These are phyloP conservation scores for Notothenia rossii DNA, from an alignment of 2,113 vertebrate genomes.

Conservation along the genomic window DNA sequence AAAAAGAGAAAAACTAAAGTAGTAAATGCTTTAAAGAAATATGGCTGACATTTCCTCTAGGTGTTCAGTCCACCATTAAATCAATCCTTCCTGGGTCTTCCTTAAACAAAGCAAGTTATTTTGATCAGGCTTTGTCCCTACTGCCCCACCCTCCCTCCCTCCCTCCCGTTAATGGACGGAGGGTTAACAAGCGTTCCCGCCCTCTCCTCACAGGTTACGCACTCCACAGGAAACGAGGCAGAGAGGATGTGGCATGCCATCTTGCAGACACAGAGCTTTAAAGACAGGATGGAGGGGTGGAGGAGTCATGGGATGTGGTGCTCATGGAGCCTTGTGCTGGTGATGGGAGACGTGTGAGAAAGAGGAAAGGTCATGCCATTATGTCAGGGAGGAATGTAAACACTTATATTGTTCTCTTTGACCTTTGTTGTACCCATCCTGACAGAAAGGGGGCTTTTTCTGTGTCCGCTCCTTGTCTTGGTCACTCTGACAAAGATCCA, in stretches of 20 bases:
- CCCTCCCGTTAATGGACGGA: constrained; percentile 17
- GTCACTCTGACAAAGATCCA: not conserved
- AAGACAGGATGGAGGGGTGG: constrained; percentile 52
- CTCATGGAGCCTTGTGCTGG: constrained; percentile 17
- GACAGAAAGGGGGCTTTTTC: not conserved
- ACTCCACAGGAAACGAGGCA: constrained; percentile 74
- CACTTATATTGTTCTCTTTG: constrained; percentile 5
- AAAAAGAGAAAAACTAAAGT: not conserved
- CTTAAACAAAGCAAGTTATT: not conserved
- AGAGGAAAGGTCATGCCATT: constrained; percentile 10
- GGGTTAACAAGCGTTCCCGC: constrained; percentile 45
- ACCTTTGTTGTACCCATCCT: not conserved
- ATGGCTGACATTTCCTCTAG: not conserved
- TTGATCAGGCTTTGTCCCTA: not conserved
- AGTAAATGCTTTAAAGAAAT: not conserved
- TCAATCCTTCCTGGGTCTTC: constrained; percentile 2
- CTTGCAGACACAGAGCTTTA: constrained; percentile 18
- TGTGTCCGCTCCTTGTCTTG: not conserved
- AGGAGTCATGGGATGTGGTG: constrained; percentile 45
- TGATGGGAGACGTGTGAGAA: constrained; percentile 16
- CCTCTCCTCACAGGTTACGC: constrained; percentile 30
- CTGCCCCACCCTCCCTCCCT: constrained; percentile 28
- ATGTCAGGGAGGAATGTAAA: constrained; percentile 27
- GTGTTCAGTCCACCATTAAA: not conserved
- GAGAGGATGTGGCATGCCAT: constrained; percentile 66